Evolutionary conservation across 2,888 invertebrate species (phyloP), one percentile per base, ranked within the genome.

Genomic region (Ecliptopera silaceata): DNA sequence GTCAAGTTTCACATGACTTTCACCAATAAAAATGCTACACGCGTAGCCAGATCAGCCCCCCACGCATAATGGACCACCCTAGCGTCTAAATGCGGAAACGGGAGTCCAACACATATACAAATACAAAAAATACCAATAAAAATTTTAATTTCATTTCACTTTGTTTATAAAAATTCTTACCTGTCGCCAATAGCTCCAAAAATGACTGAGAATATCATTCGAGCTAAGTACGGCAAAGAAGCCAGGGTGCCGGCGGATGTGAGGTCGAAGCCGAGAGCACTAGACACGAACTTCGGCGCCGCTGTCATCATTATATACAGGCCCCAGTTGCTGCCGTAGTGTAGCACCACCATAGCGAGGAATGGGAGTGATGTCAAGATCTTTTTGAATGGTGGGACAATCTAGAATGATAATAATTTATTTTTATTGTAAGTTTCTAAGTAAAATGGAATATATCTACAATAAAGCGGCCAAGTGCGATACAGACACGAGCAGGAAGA

Each of bases 281-380:
- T 94, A 32, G 95, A 94, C 69, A 96, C 92, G 79, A 94, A 96
- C 71, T 95, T 94, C 1, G 96, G 96, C 11, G 95, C 95, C 0
- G 95, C 94, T 0, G 95, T 96, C 83, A 96, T 93, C 50, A 95
- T 91, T 79, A 96, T 95, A 82, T 94, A 95, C 3, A 96, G 72
- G 0, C 96, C 94, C 94, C 95, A 96, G 67, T 94, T 91, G 78
- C 93, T 96, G 20, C 96, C 96, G 71, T 95, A 96, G 72, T 96
- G 96, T 3, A 95, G 87, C 0, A 94, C 61, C 11, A 93, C 77
- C 71, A 96, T 87, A 0, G 95, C 93, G 82, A 94, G 89, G 84
- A 95, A 95, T 0, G 95, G 95, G 57, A 95, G 71, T 0, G 95
- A 95, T 0, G 92, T 84, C n/a, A 94, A 70, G 38, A 96, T 93